Evolutionary conservation across 2,113 vertebrate genomes (phyloP).

Genomic region (Solea solea): DNA sequence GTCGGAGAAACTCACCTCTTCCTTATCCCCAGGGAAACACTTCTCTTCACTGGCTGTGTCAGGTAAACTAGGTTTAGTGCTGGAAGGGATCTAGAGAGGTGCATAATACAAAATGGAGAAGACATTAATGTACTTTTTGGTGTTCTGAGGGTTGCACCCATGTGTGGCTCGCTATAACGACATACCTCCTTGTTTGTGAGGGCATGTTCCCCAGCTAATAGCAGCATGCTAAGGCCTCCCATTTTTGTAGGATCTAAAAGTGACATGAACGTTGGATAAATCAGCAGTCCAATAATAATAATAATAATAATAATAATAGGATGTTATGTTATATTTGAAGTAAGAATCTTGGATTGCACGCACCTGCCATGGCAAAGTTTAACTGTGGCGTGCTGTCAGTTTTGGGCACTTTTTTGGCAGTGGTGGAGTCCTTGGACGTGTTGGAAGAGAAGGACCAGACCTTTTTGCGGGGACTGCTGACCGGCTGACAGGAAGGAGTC

Average conservation of each 20-base stretch:
- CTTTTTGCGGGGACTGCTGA: slow-evolving; percentile 90
- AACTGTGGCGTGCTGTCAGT: slow-evolving; percentile 92
- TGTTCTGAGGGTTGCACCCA: slow-evolving; percentile 1
- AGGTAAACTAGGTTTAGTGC: slow-evolving; percentile 66
- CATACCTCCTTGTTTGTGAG: slow-evolving; percentile 94
- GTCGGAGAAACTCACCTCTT: slow-evolving; percentile 64
- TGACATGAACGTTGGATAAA: slow-evolving; percentile 8
- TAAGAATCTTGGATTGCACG: slow-evolving; percentile 47
- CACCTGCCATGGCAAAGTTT: slow-evolving; percentile 97
- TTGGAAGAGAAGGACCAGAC: slow-evolving; percentile 91
- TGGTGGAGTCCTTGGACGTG: slow-evolving; percentile 87
- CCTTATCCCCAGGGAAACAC: slow-evolving; percentile 54
- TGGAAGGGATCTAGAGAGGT: slow-evolving; percentile 72
- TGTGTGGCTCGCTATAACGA: slow-evolving; percentile 4
- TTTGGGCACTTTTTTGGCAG: slow-evolving; percentile 88
- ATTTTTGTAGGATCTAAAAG: slow-evolving; percentile 94
- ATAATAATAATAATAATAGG: neutral
- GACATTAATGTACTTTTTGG: neutral
- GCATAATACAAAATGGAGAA: neutral
- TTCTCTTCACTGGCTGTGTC: slow-evolving; percentile 63
- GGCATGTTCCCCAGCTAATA: slow-evolving; percentile 95
- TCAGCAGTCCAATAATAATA: neutral
- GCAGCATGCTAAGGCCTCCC: slow-evolving; percentile 98
- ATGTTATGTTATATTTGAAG: neutral
- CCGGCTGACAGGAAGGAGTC: slow-evolving; percentile 82